Evolutionary conservation across 2,797 vertebrate species (phyloP), one percentile per base, ranked within the genome.

Genomic region (Thalassophryne amazonica): DNA sequence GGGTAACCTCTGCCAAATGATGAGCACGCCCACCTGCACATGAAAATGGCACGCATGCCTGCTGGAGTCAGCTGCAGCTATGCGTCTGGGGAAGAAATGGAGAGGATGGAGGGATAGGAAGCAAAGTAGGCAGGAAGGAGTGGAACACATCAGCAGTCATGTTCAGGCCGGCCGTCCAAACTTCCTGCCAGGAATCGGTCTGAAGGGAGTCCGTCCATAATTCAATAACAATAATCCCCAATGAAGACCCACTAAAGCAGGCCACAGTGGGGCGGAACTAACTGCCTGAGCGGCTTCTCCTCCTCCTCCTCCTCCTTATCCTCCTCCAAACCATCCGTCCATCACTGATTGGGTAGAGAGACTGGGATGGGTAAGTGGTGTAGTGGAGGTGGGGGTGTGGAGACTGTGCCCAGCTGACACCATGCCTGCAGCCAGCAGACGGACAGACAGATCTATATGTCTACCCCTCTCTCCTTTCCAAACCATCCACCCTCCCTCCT

Each of bases 211-310:
- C 53, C 74, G 75, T 61, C 68, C 81, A 86, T 90, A 90, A 91
- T 90, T 89, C 86, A 89, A 90, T 89, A 89, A 89, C 85, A 86
- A 86, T 88, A 89, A 91, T 89, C 86, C 85, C 83, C 84, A 88
- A 82, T 88, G 83, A 88, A 83, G 73, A 69, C 76, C 80, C 78
- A 83, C 84, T 82, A 83, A 87, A 85, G 76, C 73, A 58, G 70
- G 40, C 73, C 24, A 63, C 73, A 59, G 70, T 57, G 57, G 84
- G 67, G 77, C 18, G 72, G 80, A 83, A 80, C 83, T 74, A 80
- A 88, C 78, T 33, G 78, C 72, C 75, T 56, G 29, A 33, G 60
- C 37, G 18, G 75, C 45, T 47, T 73, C 81, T 61, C 52, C 72
- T 59, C 28, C 68, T 37, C 43, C n/a, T 6, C 35, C 21, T 3